These are phyloP conservation scores for Hippocampus barbouri DNA, from an alignment of 2,113 vertebrate genomes.

Conservation along the genomic window DNA sequence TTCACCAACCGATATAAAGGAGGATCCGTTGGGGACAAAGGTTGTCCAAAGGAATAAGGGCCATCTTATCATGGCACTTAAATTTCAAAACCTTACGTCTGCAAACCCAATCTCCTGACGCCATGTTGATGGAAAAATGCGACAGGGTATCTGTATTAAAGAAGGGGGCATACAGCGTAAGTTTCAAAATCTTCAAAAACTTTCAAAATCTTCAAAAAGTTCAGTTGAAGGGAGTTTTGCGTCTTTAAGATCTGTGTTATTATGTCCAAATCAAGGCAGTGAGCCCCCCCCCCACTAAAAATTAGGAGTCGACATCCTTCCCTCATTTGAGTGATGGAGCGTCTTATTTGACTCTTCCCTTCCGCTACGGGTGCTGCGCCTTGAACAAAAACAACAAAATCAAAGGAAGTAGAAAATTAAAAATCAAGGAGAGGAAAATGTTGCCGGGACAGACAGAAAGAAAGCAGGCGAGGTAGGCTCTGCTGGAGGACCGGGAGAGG, in stretches of 20 bases:
- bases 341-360: background rate
- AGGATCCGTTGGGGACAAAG: too few species aligned
- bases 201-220: background rate
- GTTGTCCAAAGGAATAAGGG: too few species aligned
- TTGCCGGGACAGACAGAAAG: conserved; percentile 28
- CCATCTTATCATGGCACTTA: too few species aligned
- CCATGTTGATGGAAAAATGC: too few species aligned
- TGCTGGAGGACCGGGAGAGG: conserved; percentile 61
- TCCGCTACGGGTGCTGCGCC: background rate
- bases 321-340: conserved; percentile 2
- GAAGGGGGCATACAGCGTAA: too few species aligned
- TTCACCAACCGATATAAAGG: too few species aligned
- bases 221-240: background rate
- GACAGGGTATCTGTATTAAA: too few species aligned
- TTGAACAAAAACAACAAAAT: background rate
- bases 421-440: conserved; percentile 37
- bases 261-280: background rate
- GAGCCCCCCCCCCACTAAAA: background rate
- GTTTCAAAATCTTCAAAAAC: too few species aligned
- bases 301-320: background rate
- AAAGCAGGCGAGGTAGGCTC: conserved; percentile 58
- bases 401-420: background rate
- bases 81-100: too few species aligned
- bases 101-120: too few species aligned
- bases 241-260: background rate